phyloP scores from a whole-genome alignment of 2,797 vertebrate genomes.

The Neostethus bicornis region DNA sequence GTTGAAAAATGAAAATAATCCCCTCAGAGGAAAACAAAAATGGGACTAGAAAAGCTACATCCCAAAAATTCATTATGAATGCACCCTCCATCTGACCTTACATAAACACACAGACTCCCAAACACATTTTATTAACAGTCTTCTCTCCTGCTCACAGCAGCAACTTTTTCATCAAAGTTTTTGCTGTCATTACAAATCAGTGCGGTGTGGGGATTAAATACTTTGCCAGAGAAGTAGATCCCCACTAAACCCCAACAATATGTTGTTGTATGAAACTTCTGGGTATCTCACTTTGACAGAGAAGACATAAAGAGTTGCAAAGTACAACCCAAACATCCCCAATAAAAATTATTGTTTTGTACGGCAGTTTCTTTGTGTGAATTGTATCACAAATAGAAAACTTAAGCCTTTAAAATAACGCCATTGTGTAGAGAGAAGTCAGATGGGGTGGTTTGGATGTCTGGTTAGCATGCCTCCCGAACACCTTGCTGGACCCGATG shows the following conservation, averaged over 20 bases:
- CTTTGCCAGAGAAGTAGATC: slow-evolving; percentile 48
- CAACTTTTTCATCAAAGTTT: slow-evolving; percentile 55
- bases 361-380: too few species aligned
- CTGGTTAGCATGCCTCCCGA: too few species aligned
- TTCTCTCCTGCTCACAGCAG: slow-evolving; percentile 39
- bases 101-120: slow-evolving; percentile 15
- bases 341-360: too few species aligned
- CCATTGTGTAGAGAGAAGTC: too few species aligned
- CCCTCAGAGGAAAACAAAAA: slow-evolving; percentile 34
- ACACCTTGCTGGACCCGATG: too few species aligned
- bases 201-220: slow-evolving; percentile 59
- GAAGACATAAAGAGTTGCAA: too few species aligned
- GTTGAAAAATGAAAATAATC: slow-evolving; percentile 46
- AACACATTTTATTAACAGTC: slow-evolving; percentile 37
- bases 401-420: too few species aligned
- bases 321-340: too few species aligned
- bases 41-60: slow-evolving; percentile 31
- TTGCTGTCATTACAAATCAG: slow-evolving; percentile 56
- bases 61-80: slow-evolving; percentile 4
- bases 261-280: slow-evolving; percentile 58
- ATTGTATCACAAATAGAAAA: too few species aligned
- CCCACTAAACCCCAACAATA: slow-evolving; percentile 64
- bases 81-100: slow-evolving; percentile 21
- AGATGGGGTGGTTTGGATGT: too few species aligned
- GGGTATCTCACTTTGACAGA: too few species aligned